A percentile compares a stretch with the other conserved stretches of the same genome.
These are phyloP conservation scores for Ruditapes philippinarum DNA, from an alignment of 1,140 invertebrate species.

Conservation along the genomic window DNA sequence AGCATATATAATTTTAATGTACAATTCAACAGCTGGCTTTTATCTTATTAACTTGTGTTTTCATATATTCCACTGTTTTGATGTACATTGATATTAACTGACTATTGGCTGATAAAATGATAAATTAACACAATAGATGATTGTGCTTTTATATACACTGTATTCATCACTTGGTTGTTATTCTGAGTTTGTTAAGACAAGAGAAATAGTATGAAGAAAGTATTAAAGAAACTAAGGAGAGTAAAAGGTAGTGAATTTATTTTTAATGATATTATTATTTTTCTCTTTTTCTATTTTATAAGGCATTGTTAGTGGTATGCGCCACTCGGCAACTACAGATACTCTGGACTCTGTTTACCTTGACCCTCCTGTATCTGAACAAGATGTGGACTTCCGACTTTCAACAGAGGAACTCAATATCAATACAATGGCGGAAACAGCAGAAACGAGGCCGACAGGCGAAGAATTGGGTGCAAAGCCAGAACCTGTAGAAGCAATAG, in stretches of 20 bases:
- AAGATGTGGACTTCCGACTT: constrained; percentile 66
- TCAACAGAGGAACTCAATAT: constrained; percentile 9
- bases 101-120: too few species aligned
- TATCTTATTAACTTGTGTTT: neutral
- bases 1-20: neutral
- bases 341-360: constrained; percentile 83
- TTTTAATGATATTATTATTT: too few species aligned
- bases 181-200: neutral
- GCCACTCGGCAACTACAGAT: constrained; percentile 81
- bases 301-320: constrained; percentile 11
- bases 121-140: too few species aligned
- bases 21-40: neutral
- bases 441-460: neutral
- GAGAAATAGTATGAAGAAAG: neutral
- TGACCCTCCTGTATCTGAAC: constrained; percentile 76
- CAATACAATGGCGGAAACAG: neutral
- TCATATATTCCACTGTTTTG: neutral
- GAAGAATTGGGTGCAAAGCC: neutral
- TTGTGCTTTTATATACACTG: too few species aligned
- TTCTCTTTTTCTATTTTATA: neutral
- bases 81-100: neutral
- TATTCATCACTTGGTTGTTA: too few species aligned
- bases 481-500: neutral
- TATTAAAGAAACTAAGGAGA: neutral
- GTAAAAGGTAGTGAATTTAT: neutral